These are phyloP conservation scores for Melieria picta DNA, from an alignment of 2,888 invertebrate genomes.

Conservation along the genomic window DNA sequence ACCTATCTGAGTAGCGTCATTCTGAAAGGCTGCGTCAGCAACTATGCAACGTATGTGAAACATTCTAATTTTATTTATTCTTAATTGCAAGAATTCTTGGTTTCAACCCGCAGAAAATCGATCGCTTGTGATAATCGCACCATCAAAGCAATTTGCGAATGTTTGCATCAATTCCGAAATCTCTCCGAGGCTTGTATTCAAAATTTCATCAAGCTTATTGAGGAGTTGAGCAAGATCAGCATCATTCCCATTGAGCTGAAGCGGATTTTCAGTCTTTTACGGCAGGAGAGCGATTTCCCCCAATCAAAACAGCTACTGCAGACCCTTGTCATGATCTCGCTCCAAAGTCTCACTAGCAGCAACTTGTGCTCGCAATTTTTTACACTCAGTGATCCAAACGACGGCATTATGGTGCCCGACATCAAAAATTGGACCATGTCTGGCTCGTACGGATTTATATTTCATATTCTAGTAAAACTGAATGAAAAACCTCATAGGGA, in stretches of 20 bases:
- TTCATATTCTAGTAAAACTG: constrained; percentile 70
- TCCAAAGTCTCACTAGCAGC: constrained; percentile 59
- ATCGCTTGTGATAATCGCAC: constrained; percentile 68
- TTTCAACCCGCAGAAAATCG: constrained; percentile 66
- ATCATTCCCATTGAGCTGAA: constrained; percentile 71
- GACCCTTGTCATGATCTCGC: constrained; percentile 60
- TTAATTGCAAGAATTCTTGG: background rate
- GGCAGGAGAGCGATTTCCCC: constrained; percentile 58
- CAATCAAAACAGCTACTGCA: constrained; percentile 61
- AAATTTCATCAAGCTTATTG: constrained; percentile 69
- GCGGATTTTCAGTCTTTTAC: constrained; percentile 66
- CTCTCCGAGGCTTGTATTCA: constrained; percentile 66
- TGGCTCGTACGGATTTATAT: constrained; percentile 70
- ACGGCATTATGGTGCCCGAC: constrained; percentile 69
- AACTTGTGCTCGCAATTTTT: constrained; percentile 68
- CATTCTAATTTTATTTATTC: background rate
- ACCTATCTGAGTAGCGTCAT: constrained; percentile 63
- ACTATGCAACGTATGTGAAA: constrained; percentile 63
- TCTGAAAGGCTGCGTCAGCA: constrained; percentile 67
- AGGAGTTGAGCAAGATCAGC: constrained; percentile 70
- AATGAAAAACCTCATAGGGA: constrained; percentile 52
- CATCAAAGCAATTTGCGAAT: constrained; percentile 66
- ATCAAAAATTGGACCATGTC: constrained; percentile 71
- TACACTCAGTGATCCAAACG: constrained; percentile 66
- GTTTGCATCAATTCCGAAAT: constrained; percentile 64